Percentiles rank a stretch among this genome's conserved stretches.
Conservation (phyloP, 2,113 vertebrate genomes). For the Oxyura jamaicensis region DNA sequence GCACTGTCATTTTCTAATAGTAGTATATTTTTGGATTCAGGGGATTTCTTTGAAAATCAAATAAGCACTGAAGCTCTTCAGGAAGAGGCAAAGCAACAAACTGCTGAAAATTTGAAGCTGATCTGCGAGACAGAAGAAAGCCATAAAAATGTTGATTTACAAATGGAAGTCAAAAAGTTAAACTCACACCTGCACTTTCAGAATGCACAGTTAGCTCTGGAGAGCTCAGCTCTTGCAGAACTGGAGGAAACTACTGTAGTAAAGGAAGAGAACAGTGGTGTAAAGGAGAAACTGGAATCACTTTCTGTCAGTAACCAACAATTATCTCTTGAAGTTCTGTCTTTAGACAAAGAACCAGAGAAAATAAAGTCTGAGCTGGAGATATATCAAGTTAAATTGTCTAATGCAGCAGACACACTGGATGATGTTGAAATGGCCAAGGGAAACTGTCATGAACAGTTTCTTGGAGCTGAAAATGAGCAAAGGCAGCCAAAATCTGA, state of each 20-base stretch:
- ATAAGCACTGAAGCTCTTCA: constrained; percentile 9
- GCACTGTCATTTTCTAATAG: background rate
- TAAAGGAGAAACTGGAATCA: constrained; percentile 51
- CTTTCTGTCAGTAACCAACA: constrained; percentile 64
- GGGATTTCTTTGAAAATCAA: constrained; percentile 22
- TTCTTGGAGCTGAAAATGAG: constrained; percentile 79
- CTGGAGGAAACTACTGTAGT: constrained; percentile 66
- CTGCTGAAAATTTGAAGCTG: constrained; percentile 45
- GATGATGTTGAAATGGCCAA: constrained; percentile 72
- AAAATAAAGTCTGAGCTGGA: constrained; percentile 70
- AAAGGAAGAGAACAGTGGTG: constrained; percentile 68
- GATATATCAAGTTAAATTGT: constrained; percentile 47
- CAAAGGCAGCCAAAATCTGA: constrained; percentile 76
- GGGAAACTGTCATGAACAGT: constrained; percentile 76
- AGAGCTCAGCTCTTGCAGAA: constrained; percentile 70
- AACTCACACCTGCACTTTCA: constrained; percentile 66
- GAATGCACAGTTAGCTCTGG: constrained; percentile 69
- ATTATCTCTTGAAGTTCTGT: constrained; percentile 28
- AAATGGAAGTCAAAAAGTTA: constrained; percentile 64
- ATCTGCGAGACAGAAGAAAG: background rate
- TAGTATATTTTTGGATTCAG: background rate
- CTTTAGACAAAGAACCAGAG: constrained; percentile 71
- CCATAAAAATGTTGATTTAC: constrained; percentile 35
- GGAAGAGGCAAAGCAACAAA: constrained; percentile 24
- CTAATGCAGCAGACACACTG: constrained; percentile 66